Percentiles rank a stretch among this genome's conserved stretches.
phyloP scores from a whole-genome alignment of 2,888 invertebrate genomes.

The Drosophila monieri region DNA sequence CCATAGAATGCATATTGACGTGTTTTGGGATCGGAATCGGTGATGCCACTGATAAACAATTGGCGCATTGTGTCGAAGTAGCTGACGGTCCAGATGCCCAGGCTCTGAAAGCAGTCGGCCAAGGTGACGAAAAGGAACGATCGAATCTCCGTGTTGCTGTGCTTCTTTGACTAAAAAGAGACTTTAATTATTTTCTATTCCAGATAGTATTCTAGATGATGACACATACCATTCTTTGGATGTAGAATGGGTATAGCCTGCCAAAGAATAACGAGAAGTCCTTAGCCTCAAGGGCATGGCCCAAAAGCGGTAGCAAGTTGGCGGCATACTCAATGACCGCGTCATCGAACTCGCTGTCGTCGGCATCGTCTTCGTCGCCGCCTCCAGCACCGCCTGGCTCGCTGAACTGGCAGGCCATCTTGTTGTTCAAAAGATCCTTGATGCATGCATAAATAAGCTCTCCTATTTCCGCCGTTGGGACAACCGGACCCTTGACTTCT shows the following conservation, averaged over 20 bases:
- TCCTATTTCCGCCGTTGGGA: conserved; percentile 86
- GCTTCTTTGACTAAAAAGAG: conserved; percentile 84
- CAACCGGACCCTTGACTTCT: conserved; percentile 86
- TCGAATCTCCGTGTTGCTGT: conserved; percentile 86
- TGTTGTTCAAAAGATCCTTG: conserved; percentile 87
- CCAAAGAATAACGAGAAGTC: conserved; percentile 89
- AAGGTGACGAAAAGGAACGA: conserved; percentile 90
- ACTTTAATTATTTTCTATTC: conserved; percentile 10
- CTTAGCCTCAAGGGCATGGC: conserved; percentile 87
- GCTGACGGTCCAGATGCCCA: conserved; percentile 85
- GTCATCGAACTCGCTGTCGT: conserved; percentile 90
- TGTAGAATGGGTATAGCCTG: conserved; percentile 86
- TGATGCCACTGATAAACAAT: conserved; percentile 86
- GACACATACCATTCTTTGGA: conserved; percentile 87
- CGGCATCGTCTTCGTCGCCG: conserved; percentile 84
- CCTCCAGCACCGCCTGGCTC: conserved; percentile 83
- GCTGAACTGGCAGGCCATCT: conserved; percentile 86
- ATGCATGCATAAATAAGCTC: conserved; percentile 88
- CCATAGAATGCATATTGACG: conserved; percentile 91
- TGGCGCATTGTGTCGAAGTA: conserved; percentile 87
- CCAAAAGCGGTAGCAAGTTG: conserved; percentile 89
- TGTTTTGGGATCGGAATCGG: conserved; percentile 88
- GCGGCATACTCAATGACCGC: conserved; percentile 90
- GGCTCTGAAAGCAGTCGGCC: conserved; percentile 88
- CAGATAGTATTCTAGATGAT: neutral